These are phyloP conservation scores for Diabrotica balteata DNA, from an alignment of 2,888 invertebrate genomes.

Conservation along the genomic window DNA sequence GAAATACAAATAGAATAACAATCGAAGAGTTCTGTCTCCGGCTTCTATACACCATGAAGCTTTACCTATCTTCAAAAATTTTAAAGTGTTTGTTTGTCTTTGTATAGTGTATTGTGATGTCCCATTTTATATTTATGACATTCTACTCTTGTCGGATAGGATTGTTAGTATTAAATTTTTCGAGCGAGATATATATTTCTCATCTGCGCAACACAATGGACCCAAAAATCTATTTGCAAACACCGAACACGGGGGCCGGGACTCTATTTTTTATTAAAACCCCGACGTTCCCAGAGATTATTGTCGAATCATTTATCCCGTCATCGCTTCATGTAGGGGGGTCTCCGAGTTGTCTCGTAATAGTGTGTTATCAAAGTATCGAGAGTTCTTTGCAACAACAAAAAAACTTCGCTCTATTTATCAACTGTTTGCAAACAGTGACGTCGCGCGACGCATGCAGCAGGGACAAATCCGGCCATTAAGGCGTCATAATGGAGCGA, in stretches of 20 bases:
- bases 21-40: too few relatives aligned
- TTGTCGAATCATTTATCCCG: conserved; percentile 17
- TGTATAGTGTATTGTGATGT: too few relatives aligned
- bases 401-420: conserved; percentile 55
- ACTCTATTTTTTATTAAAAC: conserved; percentile 10
- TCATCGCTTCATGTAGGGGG: conserved; percentile 9
- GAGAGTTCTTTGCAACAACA: conserved; percentile 6
- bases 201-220: too few relatives aligned
- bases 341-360: conserved; percentile 9
- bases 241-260: neutral
- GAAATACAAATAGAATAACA: too few relatives aligned
- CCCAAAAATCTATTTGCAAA: neutral
- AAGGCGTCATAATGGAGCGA: conserved; percentile 61
- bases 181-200: too few relatives aligned
- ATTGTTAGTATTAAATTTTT: too few relatives aligned
- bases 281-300: conserved; percentile 8
- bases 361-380: conserved; percentile 18
- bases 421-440: conserved; percentile 61
- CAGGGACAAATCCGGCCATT: conserved; percentile 61
- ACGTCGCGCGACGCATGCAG: conserved; percentile 57
- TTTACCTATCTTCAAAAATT: too few relatives aligned
- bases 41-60: too few relatives aligned
- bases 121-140: too few relatives aligned
- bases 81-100: too few relatives aligned
- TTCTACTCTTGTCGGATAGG: too few relatives aligned